These are phyloP conservation scores for Seriola quinqueradiata DNA, from an alignment of 2,113 vertebrate species.

Conservation along the genomic window DNA sequence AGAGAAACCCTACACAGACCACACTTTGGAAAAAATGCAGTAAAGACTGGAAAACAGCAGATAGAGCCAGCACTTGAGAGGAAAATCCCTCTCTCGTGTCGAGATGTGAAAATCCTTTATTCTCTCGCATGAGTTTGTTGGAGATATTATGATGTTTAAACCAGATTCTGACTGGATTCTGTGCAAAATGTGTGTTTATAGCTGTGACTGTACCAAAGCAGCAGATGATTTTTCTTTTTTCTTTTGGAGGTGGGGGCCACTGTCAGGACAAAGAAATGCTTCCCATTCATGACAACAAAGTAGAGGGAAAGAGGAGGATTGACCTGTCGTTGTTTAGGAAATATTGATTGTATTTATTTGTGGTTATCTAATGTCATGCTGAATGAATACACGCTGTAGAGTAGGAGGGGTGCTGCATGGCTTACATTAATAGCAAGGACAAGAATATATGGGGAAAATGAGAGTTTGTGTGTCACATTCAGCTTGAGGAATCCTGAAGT, in stretches of 20 bases:
- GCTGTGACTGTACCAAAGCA: constrained; percentile 3
- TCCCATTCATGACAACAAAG: background rate
- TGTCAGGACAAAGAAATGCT: background rate
- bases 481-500: background rate
- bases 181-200: background rate
- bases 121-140: constrained; percentile 28
- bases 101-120: constrained; percentile 41
- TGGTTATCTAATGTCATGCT: background rate
- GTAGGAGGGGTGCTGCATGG: background rate
- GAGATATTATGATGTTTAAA: constrained; percentile 46
- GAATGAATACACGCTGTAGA: background rate
- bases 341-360: background rate
- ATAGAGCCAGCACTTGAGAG: constrained; percentile 22
- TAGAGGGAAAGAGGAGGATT: background rate
- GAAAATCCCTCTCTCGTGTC: constrained; percentile 53
- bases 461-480: background rate
- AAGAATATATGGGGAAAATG: background rate
- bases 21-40: constrained; percentile 33
- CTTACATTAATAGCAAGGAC: background rate
- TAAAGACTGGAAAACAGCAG: constrained; percentile 53
- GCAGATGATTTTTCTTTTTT: background rate
- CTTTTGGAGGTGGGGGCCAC: background rate
- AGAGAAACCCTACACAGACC: constrained; percentile 32
- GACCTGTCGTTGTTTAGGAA: background rate
- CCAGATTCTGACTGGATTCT: constrained; percentile 31